Base-by-base conservation (phyloP, 2,113 vertebrate species). In the Chinchilla lanigera region DNA sequence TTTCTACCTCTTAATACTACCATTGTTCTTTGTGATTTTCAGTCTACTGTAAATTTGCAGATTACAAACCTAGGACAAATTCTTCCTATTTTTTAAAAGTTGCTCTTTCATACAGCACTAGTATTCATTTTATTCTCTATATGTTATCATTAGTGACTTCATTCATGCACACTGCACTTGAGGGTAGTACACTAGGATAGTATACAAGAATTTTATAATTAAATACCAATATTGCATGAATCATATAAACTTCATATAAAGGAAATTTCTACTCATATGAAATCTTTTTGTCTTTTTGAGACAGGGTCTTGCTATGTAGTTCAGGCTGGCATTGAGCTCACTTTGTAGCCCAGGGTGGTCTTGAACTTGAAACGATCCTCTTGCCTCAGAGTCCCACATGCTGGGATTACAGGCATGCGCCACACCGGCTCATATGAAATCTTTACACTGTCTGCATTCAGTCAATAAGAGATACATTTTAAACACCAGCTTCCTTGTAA, bases 401-500 rank as follows among this genome's bases (percentile, higher is more conserved):
- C 47, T 50, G 47, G 47, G 47, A 50, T 50, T 50, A 50, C 47
- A 50, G 47, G 47, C 9, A 9, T 50, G 47, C 47, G 47, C 47
- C 47, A 50, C 47, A 5, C 47, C 9, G 47, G 47, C n/a, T 80
- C 69, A 92, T 30, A 82, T 38, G 6, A 54, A 77, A 47, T 50
- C 3, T 80, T 95, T 69, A 35, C 71, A 69, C 54, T 95, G 47
- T 19, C 5, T 89, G 65, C 19, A 63, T 82, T 63, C 10, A 82
- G 54, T 20, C 54, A 88, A 47, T 78, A 90, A 82, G 52, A 38
- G 50, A 80, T 26, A 82, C 16, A 30, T 52, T 38, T 88, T 75
- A 93, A 93, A n/a, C 2, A 4, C 35, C 24, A 86, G 47, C 24
- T 86, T 95, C 22, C 84, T 86, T 91, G 35, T 96, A 86, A 92